phyloP scores from a whole-genome alignment of 2,797 vertebrate species.

The Channa striata region DNA sequence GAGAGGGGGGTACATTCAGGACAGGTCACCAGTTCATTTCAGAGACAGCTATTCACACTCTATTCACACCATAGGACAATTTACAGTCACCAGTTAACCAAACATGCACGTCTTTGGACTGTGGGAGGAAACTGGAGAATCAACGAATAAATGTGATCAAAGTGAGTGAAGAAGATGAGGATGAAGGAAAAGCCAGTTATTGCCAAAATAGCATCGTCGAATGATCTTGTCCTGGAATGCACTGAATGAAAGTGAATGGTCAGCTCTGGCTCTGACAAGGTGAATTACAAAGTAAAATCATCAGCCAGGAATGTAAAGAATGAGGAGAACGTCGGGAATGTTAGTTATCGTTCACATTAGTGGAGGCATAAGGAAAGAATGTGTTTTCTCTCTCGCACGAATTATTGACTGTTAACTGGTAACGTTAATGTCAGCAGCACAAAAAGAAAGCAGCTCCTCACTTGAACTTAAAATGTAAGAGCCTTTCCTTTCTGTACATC shows the following conservation, averaged over 20 bases:
- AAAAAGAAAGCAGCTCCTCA: not conserved
- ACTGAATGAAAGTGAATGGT: constrained; percentile 2
- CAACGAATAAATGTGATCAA: too few relatives aligned
- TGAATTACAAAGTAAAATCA: constrained; percentile 64
- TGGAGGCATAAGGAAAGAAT: constrained; percentile 8
- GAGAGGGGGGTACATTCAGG: too few relatives aligned
- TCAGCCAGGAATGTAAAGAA: constrained; percentile 64
- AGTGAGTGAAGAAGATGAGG: not conserved
- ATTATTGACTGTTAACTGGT: not conserved
- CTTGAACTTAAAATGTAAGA: not conserved
- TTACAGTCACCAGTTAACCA: too few relatives aligned
- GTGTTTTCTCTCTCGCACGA: not conserved
- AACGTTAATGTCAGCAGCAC: not conserved
- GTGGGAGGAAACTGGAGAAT: too few relatives aligned
- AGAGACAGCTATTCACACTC: too few relatives aligned
- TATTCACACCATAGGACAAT: too few relatives aligned
- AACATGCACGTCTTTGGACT: too few relatives aligned
- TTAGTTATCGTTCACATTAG: constrained; percentile 28
- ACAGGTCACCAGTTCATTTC: too few relatives aligned
- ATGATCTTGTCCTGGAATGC: constrained; percentile 6
- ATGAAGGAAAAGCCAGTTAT: not conserved
- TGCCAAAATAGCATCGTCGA: not conserved
- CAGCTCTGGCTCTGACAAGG: constrained; percentile 35
- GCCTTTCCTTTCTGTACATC: not conserved
- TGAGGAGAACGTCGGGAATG: constrained; percentile 49